Conservation (phyloP, 2,797 vertebrate genomes). For the Sardinella longiceps region DNA sequence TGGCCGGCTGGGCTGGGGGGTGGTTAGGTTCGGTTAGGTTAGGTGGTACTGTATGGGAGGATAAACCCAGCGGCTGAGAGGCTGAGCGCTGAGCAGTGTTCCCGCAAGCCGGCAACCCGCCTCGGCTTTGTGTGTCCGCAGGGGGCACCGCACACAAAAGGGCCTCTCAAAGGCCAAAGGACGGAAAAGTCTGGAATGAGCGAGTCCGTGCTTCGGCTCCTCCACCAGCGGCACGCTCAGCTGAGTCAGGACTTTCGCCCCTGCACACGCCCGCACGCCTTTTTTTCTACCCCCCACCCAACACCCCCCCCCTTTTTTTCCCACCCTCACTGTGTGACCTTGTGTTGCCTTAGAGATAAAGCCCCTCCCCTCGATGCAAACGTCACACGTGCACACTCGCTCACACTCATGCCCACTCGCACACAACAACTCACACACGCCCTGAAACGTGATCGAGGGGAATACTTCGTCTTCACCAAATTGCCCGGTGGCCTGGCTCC, state of each 20-base stretch:
- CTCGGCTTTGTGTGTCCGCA: conserved; percentile 24
- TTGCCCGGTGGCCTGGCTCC: background rate
- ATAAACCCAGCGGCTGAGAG: background rate
- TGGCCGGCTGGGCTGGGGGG: background rate
- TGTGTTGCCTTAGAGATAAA: conserved; percentile 19
- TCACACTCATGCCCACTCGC: background rate
- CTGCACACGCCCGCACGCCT: background rate
- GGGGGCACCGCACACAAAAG: conserved; percentile 38
- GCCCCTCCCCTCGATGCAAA: background rate
- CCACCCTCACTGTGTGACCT: conserved; percentile 12
- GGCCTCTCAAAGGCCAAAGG: conserved; percentile 23
- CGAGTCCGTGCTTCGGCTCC: conserved; percentile 33
- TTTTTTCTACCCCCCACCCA: background rate
- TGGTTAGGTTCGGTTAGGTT: background rate
- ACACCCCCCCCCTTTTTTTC: background rate
- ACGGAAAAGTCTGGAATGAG: conserved; percentile 44
- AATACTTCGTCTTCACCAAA: background rate
- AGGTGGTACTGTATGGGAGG: background rate
- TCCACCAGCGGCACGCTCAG: conserved; percentile 22
- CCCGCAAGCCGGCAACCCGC: background rate
- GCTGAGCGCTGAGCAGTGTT: conserved; percentile 3
- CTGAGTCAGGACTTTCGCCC: conserved; percentile 41
- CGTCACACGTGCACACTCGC: background rate
- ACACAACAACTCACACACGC: conserved; percentile 23
- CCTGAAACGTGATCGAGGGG: background rate